These are phyloP conservation scores for Nasua narica DNA, from an alignment of 2,797 vertebrate genomes.

Conservation along the genomic window DNA sequence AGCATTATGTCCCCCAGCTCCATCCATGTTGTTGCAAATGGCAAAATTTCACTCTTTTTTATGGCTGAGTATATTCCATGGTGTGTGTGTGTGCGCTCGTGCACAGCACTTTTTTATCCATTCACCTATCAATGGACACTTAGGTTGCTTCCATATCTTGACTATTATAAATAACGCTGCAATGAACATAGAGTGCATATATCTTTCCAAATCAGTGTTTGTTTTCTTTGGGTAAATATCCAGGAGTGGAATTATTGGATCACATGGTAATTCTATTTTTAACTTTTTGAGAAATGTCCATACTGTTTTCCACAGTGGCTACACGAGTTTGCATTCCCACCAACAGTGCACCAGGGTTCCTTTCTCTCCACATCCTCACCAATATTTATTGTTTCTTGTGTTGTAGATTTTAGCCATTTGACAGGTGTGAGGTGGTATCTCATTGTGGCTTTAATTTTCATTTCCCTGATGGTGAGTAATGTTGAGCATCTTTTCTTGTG, in stretches of 20 bases:
- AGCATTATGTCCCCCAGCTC: not conserved
- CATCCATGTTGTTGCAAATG: not conserved
- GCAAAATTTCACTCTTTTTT: not conserved
- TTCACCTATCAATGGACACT: not conserved
- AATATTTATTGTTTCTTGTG: not conserved
- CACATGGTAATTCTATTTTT: not conserved
- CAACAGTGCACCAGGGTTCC: not conserved
- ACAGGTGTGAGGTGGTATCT: not conserved
- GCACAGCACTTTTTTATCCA: not conserved
- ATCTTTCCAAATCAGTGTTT: not conserved
- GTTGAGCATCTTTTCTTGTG: not conserved
- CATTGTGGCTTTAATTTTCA: not conserved
- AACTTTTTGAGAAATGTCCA: not conserved
- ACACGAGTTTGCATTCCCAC: not conserved
- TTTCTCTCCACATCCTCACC: not conserved
- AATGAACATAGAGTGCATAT: not conserved
- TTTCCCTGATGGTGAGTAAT: not conserved
- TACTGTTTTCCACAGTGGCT: not conserved
- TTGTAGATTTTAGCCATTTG: not conserved
- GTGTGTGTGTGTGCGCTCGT: not conserved
- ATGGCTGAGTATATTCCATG: not conserved
- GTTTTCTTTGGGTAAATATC: not conserved
- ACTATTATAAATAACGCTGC: not conserved
- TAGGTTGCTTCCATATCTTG: not conserved
- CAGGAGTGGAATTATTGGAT: not conserved